Evolutionary conservation across 2,113 vertebrate genomes (phyloP), one percentile per base, ranked within the genome.

Genomic region (Oxygymnocypris stewartii): DNA sequence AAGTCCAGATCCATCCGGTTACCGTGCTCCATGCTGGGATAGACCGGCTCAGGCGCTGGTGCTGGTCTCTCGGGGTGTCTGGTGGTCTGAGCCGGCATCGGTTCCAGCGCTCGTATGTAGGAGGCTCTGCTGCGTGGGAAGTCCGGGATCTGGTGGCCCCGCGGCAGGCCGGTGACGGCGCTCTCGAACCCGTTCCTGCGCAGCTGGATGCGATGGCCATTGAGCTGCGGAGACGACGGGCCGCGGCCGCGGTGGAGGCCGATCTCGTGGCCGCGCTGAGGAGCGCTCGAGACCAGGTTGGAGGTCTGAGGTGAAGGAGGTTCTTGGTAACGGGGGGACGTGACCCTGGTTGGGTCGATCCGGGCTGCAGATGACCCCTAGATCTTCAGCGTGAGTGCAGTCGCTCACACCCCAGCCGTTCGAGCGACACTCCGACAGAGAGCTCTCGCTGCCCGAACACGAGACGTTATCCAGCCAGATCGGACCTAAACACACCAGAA

Each of bases 381-480:
- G 91, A 87, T 96, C 95, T 87, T 96, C 94, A 9, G 91, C 84
- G 3, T 97, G 96, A 0, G 91, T 93, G 88, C 92, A 96, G 94
- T 95, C 95, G 4, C 90, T 93, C 23, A 91, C 85, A 0, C 95
- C 95, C 4, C 96, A 97, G 79, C 96, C 91, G 23, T 96, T 97
- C 37, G 94, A 91, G 51, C 87, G 94, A 89, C 98, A 99, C 31
- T 88, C 92, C 42, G 94, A 92, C 77, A 99, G 86, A 14, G 97
- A 97, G 31, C 90, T 44, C 92, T 99, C 98, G 0, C 90, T 91
- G 47, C 98, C 98, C n/a, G 18, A 90, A 86, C 98, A 99, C 82
- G 7, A 92, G 73, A 99, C 95, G 8, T 91, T 97, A 87, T 99
- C 96, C 88, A 99, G 85, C 95, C 95, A 96, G 89, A 96, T 95